Percentiles rank a stretch among this genome's conserved stretches.
phyloP scores from a whole-genome alignment of 1,140 invertebrate genomes.

The Mizuhopecten yessoensis region DNA sequence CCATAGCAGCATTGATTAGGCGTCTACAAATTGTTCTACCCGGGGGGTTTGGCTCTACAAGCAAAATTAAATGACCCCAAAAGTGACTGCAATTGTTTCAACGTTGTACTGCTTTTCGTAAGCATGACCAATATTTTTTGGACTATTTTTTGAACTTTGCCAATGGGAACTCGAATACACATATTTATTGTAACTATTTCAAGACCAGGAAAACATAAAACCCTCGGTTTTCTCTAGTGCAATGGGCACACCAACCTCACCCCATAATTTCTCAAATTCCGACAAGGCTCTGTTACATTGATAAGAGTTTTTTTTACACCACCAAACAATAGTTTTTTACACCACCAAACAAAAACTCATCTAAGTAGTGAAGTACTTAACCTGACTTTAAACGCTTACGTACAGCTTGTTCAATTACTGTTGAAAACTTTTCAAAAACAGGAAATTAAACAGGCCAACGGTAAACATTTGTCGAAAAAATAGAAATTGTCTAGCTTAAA shows the following conservation, averaged over 20 bases:
- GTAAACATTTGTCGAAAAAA: constrained; percentile 55
- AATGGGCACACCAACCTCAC: constrained; percentile 45
- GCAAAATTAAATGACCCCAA: neutral
- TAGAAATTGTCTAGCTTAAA: constrained; percentile 50
- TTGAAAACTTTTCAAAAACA: constrained; percentile 54
- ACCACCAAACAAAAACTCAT: constrained; percentile 38
- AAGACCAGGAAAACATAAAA: too few relatives aligned
- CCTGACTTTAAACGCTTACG: neutral
- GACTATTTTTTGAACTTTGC: constrained; percentile 28
- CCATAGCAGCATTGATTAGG: too few relatives aligned
- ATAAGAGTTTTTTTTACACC: too few relatives aligned
- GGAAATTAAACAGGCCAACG: constrained; percentile 52
- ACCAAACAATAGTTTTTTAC: too few relatives aligned
- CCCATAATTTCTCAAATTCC: neutral
- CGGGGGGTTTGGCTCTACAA: neutral
- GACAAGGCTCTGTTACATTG: neutral
- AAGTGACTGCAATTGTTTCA: neutral
- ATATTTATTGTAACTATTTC: too few relatives aligned
- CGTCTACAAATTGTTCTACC: neutral
- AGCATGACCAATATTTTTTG: neutral
- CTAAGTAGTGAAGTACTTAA: constrained; percentile 37
- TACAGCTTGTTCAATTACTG: constrained; percentile 36
- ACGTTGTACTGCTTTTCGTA: neutral
- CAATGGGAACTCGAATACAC: constrained; percentile 25
- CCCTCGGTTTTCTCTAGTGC: constrained; percentile 47